phyloP scores from a whole-genome alignment of 2,113 vertebrate species.

The Diadophis punctatus region DNA sequence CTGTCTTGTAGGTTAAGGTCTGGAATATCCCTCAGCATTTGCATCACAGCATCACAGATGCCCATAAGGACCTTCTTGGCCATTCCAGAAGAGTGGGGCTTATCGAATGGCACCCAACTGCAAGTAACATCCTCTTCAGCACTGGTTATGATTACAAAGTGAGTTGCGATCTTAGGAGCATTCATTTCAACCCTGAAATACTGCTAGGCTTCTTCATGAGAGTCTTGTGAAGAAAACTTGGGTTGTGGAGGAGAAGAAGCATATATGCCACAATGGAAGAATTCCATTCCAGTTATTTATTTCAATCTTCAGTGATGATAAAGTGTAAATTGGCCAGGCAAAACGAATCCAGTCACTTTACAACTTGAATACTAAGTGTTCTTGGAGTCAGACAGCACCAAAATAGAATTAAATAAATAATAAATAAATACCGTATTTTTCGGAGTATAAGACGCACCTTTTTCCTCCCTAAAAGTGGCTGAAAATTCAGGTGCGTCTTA shows the following conservation, averaged over 20 bases:
- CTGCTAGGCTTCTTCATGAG: not conserved
- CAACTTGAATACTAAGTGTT: not conserved
- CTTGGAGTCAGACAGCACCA: not conserved
- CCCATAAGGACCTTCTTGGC: conserved; percentile 81
- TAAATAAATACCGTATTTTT: too few relatives aligned
- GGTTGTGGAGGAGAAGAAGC: not conserved
- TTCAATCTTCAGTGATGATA: not conserved
- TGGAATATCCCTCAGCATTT: conserved; percentile 87
- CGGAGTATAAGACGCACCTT: too few relatives aligned
- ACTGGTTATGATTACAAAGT: conserved; percentile 91
- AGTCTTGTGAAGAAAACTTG: not conserved
- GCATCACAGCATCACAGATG: conserved; percentile 75
- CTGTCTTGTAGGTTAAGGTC: conserved; percentile 79
- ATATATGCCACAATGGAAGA: not conserved
- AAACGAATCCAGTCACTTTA: not conserved
- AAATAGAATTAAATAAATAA: not conserved
- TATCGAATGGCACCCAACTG: conserved; percentile 91
- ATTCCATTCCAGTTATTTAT: not conserved
- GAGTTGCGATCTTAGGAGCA: conserved; percentile 4
- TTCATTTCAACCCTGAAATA: not conserved
- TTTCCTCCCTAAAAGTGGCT: too few relatives aligned
- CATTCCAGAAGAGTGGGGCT: conserved; percentile 85
- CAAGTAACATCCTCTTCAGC: conserved; percentile 86
- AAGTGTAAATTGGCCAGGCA: not conserved
- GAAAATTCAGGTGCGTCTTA: too few relatives aligned